Base-by-base conservation (phyloP, 2,888 invertebrate species). In the Oscheius sp. region DNA sequence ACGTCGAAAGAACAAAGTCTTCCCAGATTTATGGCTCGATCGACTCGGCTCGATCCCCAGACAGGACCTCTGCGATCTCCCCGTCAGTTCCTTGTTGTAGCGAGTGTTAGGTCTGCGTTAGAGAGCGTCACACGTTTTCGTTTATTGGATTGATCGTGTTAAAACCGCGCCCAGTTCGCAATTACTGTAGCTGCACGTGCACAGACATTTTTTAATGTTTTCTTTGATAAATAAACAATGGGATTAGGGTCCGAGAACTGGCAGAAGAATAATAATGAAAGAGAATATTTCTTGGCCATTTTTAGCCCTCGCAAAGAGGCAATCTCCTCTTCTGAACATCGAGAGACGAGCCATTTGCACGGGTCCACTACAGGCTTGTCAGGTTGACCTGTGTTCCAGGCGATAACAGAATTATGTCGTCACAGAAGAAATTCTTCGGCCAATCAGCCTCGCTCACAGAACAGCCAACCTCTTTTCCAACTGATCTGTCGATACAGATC, bases 1-100 rank as follows among this genome's bases (percentile, higher is more conserved):
- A 35, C 35, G 35, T 35, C 35, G 35, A 35, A 9, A 35, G 35
- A 35, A 35, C 35, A 35, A 87, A 87, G 64, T 87, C 87, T 3
- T 23, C 81, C 83, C 69, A 84, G 9, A 55, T 55, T 55, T 55
- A 18, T 55, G 13, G 13, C 13, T 18, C 53, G 7, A 53, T 53
- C 53, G 9, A 5, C 56, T 16, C 56, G 23, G 27, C 56, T 13
- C 49, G n/a, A 23, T 53, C n/a, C 12, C 21, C 21, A 12, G n/a
- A n/a, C 58, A 27, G 27, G 41, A 43, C 43, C 66, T 52, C 49
- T 25, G 12, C 25, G 52, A 61, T 45, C 61, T 18, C 18, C 61
- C 35, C 58, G 27, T 13, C 52, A 66, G 66, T 66, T 66, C 66
- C 66, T 66, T 52, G 66, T 66, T 52, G 66, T 52, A 52, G 66